Conservation (phyloP, 1,140 invertebrate genomes). For the Listronotus oregonensis region DNA sequence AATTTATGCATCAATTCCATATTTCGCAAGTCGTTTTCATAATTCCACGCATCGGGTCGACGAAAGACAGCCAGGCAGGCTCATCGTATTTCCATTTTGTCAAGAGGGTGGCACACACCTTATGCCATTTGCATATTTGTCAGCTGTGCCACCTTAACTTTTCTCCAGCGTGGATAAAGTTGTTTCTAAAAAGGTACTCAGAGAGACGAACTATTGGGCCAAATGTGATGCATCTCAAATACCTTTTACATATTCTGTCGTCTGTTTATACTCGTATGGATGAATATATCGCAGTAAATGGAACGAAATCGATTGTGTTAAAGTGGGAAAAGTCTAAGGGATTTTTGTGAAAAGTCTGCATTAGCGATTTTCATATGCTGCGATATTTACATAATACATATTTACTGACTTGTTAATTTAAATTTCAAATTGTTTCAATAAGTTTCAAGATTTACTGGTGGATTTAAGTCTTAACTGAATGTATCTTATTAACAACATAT, state of each 20-base stretch:
- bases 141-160: conserved; percentile 56
- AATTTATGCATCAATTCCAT: conserved; percentile 58
- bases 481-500: too few species aligned
- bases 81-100: conserved; percentile 56
- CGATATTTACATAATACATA: conserved; percentile 8
- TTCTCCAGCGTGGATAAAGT: conserved; percentile 48
- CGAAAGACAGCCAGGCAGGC: conserved; percentile 45
- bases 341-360: not conserved
- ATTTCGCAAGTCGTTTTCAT: conserved; percentile 58
- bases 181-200: conserved; percentile 50
- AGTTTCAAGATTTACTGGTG: not conserved
- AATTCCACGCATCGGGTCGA: conserved; percentile 56
- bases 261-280: conserved; percentile 31
- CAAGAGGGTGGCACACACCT: conserved; percentile 40
- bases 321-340: not conserved
- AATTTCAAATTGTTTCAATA: not conserved
- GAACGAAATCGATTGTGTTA: conserved; percentile 23
- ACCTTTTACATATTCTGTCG: conserved; percentile 48
- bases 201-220: conserved; percentile 50
- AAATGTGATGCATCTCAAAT: conserved; percentile 54
- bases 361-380: conserved; percentile 13
- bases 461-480: too few species aligned
- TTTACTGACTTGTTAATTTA: not conserved
- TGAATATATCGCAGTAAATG: conserved; percentile 43
- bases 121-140: conserved; percentile 54